Base-by-base conservation (phyloP, 2,888 invertebrate species). In the Gasteruption jaculator region DNA sequence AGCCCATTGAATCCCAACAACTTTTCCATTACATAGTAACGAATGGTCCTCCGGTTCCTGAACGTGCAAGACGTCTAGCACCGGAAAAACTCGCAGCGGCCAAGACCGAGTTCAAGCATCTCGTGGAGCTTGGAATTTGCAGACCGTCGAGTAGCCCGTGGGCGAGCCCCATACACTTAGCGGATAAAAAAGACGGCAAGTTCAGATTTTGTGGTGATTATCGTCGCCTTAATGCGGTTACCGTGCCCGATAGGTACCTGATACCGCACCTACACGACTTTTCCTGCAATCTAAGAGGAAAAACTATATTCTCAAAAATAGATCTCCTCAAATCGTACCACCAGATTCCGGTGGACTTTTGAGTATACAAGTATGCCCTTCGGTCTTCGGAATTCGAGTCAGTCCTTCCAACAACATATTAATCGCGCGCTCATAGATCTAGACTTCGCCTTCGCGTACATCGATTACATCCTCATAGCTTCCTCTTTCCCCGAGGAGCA, bases 71-170 rank as follows among this genome's bases (percentile, higher is more conserved):
- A 10, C 49, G 65, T 1, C 37, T 70, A 5, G 24, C 57, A 10
- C 58, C 57, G 1, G 61, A 63, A 3, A 50, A 53, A 32, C 45
- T 59, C 3, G 26, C 47, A 15, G 40, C 34, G 7, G 62, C 60
- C 1, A 60, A 61, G 34, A 18, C 33, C 7, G 61, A 61, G 27
- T 65, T 63, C 42, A 41, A 53, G n/a, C 15, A 15, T 5, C 54
- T 63, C 55, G 24, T 61, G 4, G 37, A 56, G 18, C 19, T 47
- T n/a, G 62, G 63, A 3, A 55, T 60, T 7, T 39, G 52, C 16
- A 47, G 56, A n/a, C 47, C 41, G 15, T 61, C 61, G 2, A 41
- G 46, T 10, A 60, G 61, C 24, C 49, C 56, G 11, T 70, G 64
- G 64, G 48, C 66, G 4, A 38, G 38, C 2, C 39, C 42, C 6